Base-by-base conservation (phyloP, 2,888 invertebrate genomes). In the Crematogaster levior region DNA sequence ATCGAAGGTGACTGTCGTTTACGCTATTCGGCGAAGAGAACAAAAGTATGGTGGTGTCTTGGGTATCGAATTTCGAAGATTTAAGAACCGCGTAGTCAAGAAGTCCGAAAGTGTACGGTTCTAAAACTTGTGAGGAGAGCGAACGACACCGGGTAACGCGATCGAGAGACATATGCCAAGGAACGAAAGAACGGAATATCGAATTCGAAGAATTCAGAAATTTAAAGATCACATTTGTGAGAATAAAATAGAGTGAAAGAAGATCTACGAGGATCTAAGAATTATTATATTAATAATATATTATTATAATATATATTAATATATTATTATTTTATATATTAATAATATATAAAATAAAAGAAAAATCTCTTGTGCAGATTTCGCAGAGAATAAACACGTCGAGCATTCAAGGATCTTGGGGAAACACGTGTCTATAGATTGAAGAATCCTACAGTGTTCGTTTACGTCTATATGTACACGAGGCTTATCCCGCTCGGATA, bases 401-500 rank as follows among this genome's bases (percentile, higher is more conserved):
- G 30, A 56, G 74, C n/a, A 40, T 40, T 65, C 6, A 10, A 40
- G 34, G 9, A 27, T 40, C 30, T 40, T 15, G 53, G 40, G 40
- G 7, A 48, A 27, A 40, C 10, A 30, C 15, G 21, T 40, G 40
- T 60, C 40, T 53, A 56, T 68, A 68, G 43, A 77, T 21, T 15
- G 40, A 66, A 40, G 53, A 70, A 70, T 68, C 30, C 53, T 30
- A 58, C 18, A 9, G 24, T 53, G 24, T 24, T 82, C 81, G 66
- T 66, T 82, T 82, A 66, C 66, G 68, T 72, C 21, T 70, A 68
- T 40, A 68, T 53, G 70, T 70, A 43, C 43, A 43, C 34, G 56
- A 34, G 56, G 18, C 56, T 70, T 43, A 79, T 70, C 56, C 53
- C 56, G 56, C 24, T 7, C 56, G 72, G 56, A 79, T 79, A 88